These are phyloP conservation scores for Origma solitaria DNA, from an alignment of 2,113 vertebrate species.

Conservation along the genomic window DNA sequence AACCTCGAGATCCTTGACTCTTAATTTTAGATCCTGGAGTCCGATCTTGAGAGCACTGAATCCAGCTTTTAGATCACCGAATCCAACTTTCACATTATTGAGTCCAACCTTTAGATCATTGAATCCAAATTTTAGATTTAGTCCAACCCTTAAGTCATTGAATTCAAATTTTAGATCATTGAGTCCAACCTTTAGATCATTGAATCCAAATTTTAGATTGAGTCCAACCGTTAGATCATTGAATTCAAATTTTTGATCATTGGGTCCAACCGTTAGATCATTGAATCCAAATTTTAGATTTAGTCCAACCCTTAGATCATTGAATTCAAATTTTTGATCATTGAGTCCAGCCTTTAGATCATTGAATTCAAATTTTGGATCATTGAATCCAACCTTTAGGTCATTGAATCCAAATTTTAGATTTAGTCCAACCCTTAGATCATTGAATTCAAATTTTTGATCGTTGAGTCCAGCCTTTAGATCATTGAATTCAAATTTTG, in stretches of 20 bases:
- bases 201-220: no score
- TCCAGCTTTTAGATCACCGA: accelerated
- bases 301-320: not conserved
- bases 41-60: not conserved
- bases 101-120: accelerated
- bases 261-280: not conserved
- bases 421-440: not conserved
- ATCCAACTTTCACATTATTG: accelerated
- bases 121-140: not conserved
- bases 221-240: not conserved
- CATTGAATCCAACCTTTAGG: not conserved
- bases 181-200: not conserved
- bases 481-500: not conserved
- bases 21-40: not conserved
- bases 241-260: not conserved
- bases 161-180: not conserved
- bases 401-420: no score
- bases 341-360: not conserved
- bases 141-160: no score
- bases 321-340: not conserved
- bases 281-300: not conserved
- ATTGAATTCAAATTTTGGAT: not conserved
- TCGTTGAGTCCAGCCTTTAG: accelerated
- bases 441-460: accelerated
- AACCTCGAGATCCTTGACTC: accelerated